phyloP scores from a whole-genome alignment of 2,888 invertebrate species.

The Hipparchia sbordonii region DNA sequence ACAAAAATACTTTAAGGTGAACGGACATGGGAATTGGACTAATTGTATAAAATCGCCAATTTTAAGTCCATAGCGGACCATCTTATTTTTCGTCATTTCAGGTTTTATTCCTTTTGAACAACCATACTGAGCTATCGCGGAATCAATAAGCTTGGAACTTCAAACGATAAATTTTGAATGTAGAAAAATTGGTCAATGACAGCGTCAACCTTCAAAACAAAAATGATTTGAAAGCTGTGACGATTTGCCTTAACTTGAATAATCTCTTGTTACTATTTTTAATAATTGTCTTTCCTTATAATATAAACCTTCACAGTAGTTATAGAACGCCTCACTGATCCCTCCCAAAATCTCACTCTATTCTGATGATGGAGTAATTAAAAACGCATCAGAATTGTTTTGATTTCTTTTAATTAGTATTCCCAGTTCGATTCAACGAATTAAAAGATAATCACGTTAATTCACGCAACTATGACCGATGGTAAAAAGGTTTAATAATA shows the following conservation, averaged over 20 bases:
- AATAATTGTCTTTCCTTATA: too few relatives aligned
- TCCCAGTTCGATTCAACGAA: constrained; percentile 36
- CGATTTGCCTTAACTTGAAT: too few relatives aligned
- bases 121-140: too few relatives aligned
- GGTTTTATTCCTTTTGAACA: too few relatives aligned
- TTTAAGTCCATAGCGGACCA: too few relatives aligned
- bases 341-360: neutral
- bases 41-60: too few relatives aligned
- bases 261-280: too few relatives aligned
- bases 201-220: neutral
- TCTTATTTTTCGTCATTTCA: too few relatives aligned
- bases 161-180: neutral
- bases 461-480: neutral
- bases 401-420: constrained; percentile 21
- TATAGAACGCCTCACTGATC: neutral
- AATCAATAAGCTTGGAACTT: neutral
- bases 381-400: constrained; percentile 56
- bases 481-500: neutral
- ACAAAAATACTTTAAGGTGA: neutral
- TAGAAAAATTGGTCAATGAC: neutral
- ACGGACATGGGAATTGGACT: too few relatives aligned
- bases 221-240: too few relatives aligned
- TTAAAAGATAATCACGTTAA: constrained; percentile 33
- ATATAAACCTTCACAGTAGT: too few relatives aligned
- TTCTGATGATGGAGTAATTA: constrained; percentile 53